Base-by-base conservation (phyloP, 2,888 invertebrate species). In the Oscheius onirici region DNA sequence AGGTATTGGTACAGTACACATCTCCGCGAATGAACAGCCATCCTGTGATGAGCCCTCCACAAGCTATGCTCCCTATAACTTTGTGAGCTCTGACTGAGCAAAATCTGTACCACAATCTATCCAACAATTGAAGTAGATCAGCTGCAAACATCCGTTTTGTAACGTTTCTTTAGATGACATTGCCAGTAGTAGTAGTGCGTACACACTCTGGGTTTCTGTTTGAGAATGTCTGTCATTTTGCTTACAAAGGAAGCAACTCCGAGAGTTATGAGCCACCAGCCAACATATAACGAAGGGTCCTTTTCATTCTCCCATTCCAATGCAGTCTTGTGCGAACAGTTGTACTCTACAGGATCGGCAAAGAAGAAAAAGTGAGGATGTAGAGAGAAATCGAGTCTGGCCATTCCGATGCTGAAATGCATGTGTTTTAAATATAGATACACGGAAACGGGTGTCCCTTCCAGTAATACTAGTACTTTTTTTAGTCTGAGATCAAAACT, bases 121-220 rank as follows among this genome's bases (percentile, higher is more conserved):
- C 41, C 34, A 40, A n/a, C 58, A 58, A 20, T 58, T 58, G 41
- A 58, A 58, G 22, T 58, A 58, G 40, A 58, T 43, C 58, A 58
- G 17, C 40, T 58, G n/a, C 17, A 58, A 41, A 43, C 58, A 58
- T 8, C 58, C 22, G 41, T 41, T 58, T 2, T 58, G 11, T 20
- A 58, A 20, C 2, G 20, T 58, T 17, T 58, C 58, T 58, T 58
- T 58, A 2, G 58, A 41, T 1, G 58, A 40, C 58, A 58, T 58
- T 6, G 58, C 58, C 11, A 58, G 8, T 3, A 58, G 40, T 17
- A 58, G 22, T 3, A 58, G 13, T 10, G 41, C 40, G 17, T 58
- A 58, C 5, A 58, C 20, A 13, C 8, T 41, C 58, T 41, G 40
- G 6, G 15, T 10, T 2, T 20, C 40, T 8, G 34, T 8, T 34